Percentiles rank a stretch among this genome's conserved stretches.
These are phyloP conservation scores for Hippasteria phrygiana DNA, from an alignment of 53 echinoderm and acorn worm species.

Conservation along the genomic window DNA sequence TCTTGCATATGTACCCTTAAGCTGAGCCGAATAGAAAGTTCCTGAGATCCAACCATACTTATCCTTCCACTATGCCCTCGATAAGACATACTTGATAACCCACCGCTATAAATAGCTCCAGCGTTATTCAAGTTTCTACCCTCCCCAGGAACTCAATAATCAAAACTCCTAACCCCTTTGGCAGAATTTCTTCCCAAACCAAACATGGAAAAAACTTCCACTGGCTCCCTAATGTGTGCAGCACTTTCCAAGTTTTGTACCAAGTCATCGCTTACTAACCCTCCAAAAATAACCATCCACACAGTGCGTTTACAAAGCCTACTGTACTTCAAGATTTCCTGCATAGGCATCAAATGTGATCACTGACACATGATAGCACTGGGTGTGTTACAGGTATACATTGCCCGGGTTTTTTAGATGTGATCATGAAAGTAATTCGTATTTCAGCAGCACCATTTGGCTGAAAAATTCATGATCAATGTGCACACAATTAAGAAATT, in stretches of 20 bases:
- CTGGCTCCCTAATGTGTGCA: background rate
- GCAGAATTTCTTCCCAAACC: background rate
- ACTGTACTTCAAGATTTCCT: background rate
- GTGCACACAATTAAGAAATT: too few species aligned
- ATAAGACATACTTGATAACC: background rate
- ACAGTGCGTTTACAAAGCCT: background rate
- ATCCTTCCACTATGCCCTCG: background rate
- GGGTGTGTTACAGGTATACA: background rate
- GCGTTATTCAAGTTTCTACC: background rate
- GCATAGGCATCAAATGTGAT: background rate
- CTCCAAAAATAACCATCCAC: background rate
- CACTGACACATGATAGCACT: background rate
- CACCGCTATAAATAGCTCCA: constrained; percentile 26
- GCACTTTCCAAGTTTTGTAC: background rate
- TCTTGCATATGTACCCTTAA: background rate
- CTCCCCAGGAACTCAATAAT: constrained; percentile 60
- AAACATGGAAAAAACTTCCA: background rate
- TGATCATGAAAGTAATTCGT: background rate
- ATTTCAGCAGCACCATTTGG: too few species aligned
- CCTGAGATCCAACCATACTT: background rate
- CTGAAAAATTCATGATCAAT: too few species aligned
- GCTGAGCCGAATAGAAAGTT: background rate
- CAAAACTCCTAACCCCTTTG: constrained; percentile 15
- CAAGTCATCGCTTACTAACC: background rate
- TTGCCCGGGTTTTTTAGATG: background rate